Conservation (phyloP, 2,113 vertebrate genomes). For the Tursiops truncatus region DNA sequence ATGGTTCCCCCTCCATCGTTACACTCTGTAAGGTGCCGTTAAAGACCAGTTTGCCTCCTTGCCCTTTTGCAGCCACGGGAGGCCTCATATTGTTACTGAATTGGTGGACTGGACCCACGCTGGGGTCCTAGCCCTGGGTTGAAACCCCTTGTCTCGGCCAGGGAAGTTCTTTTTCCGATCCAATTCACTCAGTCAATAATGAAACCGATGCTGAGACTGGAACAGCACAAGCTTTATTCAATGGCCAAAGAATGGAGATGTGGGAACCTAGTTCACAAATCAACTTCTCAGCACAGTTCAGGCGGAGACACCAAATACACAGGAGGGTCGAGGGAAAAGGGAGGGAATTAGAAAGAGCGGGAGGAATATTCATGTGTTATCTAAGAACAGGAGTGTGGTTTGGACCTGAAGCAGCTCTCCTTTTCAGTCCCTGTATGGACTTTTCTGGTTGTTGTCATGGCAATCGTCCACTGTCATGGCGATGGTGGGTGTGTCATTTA, state of each 20-base stretch:
- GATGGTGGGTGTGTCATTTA: neutral
- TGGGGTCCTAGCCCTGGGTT: neutral
- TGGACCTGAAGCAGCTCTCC: neutral
- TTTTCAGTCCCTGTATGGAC: neutral
- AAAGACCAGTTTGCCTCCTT: neutral
- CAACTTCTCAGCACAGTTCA: neutral
- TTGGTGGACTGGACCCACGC: neutral
- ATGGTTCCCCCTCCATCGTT: neutral
- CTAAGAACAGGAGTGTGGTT: neutral
- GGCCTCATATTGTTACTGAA: neutral
- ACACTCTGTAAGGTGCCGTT: neutral
- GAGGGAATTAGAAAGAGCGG: neutral
- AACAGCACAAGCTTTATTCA: neutral
- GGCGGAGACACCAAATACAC: neutral
- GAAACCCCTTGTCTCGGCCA: neutral
- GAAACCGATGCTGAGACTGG: neutral
- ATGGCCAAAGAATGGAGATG: neutral
- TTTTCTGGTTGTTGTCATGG: neutral
- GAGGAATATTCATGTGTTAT: neutral
- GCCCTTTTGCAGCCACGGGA: neutral
- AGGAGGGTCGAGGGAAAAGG: neutral
- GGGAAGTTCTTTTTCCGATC: neutral
- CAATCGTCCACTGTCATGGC: neutral
- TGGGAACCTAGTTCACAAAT: neutral
- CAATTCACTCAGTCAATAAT: neutral